Evolutionary conservation across 1,140 invertebrate species (phyloP), one percentile per base, ranked within the genome.

Genomic region (Neodiprion virginianus): DNA sequence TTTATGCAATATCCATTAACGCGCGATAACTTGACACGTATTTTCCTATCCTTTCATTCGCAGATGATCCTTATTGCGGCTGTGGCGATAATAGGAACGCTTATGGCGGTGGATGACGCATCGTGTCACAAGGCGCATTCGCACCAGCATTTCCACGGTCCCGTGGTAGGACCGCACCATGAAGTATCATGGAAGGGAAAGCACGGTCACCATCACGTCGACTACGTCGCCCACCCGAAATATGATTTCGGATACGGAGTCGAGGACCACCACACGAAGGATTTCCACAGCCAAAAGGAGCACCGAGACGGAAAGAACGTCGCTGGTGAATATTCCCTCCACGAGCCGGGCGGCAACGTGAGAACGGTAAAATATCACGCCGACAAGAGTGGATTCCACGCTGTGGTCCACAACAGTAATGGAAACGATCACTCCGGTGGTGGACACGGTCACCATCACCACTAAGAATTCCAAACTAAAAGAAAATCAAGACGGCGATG

Each of bases 341-440:
- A 93, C 75, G 94, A 95, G 83, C 93, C 94, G 50, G 94, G 95
- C 86, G 94, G 94, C 72, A 93, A 93, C 72, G 91, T 93, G 70
- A 90, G 94, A 75, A 94, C 92, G 1, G 94, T 95, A 21, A 74
- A 77, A 50, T 82, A 81, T 73, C 73, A 78, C 21, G 77, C 79
- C 71, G 79, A 75, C 61, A 73, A 75, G 70, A 23, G 48, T n/a
- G 74, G 74, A 7, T 75, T 75, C 71, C 61, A 72, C 71, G 71
- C 74, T 23, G 10, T 40, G 17, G 40, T 8, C 28, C 28, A 40
- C 28, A 40, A 40, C 28, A 40, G 28, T 40, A 68, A 68, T 17
- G 48, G 50, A 11, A 72, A 72, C 48, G 74, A 73, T 9, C 74
- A 75, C 74, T 71, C 73, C 40, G 74, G 48, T 4, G 73, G 48